Conservation (phyloP, 2,888 invertebrate genomes). For the Blera fallax region DNA sequence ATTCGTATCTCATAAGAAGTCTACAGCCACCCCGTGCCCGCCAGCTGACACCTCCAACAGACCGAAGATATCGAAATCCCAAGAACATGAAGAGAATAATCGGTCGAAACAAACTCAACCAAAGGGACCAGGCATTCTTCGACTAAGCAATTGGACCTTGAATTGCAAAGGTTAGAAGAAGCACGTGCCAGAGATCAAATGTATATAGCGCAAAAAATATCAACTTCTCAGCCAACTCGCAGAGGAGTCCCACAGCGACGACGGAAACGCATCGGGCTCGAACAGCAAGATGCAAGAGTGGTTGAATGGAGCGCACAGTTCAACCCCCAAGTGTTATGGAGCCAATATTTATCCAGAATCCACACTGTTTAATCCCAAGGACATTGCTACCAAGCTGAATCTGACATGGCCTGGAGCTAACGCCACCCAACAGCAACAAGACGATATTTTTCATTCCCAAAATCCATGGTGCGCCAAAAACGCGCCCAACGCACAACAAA, state of each 20-base stretch:
- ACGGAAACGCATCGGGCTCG: background rate
- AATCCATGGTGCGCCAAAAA: background rate
- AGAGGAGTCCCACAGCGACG: background rate
- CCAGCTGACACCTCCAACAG: background rate
- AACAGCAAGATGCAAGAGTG: background rate
- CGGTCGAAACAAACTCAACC: background rate
- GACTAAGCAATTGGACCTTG: background rate
- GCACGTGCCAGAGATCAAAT: background rate
- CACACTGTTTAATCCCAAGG: background rate
- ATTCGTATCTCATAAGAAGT: too few species aligned
- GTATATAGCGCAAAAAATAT: background rate
- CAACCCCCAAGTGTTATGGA: background rate
- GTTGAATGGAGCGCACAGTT: background rate
- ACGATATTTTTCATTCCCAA: background rate
- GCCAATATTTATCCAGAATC: background rate
- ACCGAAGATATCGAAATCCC: background rate
- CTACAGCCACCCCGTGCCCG: background rate
- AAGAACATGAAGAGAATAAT: background rate
- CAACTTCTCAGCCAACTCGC: background rate
- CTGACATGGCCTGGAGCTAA: background rate
- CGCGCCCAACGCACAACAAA: background rate
- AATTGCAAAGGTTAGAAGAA: background rate
- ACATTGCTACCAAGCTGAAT: background rate
- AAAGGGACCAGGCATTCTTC: background rate
- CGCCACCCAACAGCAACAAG: background rate